Evolutionary conservation across 2,113 vertebrate genomes (phyloP).

Genomic region (Tetraodon nigroviridis): DNA sequence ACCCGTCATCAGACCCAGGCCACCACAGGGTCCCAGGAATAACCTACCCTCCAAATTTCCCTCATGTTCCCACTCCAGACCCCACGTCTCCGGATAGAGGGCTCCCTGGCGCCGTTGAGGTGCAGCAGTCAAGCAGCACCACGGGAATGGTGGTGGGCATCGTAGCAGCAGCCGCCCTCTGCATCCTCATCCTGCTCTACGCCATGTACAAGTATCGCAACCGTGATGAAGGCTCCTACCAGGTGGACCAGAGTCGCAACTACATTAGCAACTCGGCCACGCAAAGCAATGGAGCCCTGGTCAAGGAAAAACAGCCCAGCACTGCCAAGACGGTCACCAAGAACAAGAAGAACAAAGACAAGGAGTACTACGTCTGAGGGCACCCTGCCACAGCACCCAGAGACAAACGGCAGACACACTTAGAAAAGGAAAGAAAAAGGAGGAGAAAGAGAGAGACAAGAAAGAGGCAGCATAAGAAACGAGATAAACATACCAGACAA

Average conservation of each 20-base stretch:
- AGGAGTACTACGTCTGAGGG: slow-evolving; percentile 92
- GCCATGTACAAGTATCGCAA: slow-evolving; percentile 98
- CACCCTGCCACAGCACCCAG: slow-evolving; percentile 30
- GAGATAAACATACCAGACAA: slow-evolving; percentile 12
- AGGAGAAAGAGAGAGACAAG: slow-evolving; percentile 42
- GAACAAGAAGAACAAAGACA: slow-evolving; percentile 95
- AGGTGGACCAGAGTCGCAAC: slow-evolving; percentile 92
- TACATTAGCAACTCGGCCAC: slow-evolving; percentile 93
- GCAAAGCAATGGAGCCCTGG: slow-evolving; percentile 85
- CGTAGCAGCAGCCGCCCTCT: slow-evolving; percentile 89
- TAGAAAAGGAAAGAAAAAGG: slow-evolving; percentile 47
- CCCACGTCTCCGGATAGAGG: slow-evolving; percentile 83
- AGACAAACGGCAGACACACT: slow-evolving; percentile 46
- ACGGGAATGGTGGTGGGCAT: slow-evolving; percentile 96
- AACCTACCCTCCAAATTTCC: slow-evolving; percentile 84
- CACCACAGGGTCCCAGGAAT: slow-evolving; percentile 75
- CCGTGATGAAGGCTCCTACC: slow-evolving; percentile 92
- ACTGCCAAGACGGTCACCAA: slow-evolving; percentile 85
- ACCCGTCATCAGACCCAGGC: slow-evolving; percentile 79
- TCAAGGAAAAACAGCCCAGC: slow-evolving; percentile 84
- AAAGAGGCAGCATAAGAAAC: slow-evolving; percentile 22
- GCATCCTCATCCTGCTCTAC: slow-evolving; percentile 93
- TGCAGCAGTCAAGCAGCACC: slow-evolving; percentile 92
- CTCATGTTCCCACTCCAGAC: slow-evolving; percentile 86
- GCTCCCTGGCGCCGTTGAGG: slow-evolving; percentile 85